These are phyloP conservation scores for Lysiphlebus fabarum DNA, from an alignment of 1,140 invertebrate species.

Conservation along the genomic window DNA sequence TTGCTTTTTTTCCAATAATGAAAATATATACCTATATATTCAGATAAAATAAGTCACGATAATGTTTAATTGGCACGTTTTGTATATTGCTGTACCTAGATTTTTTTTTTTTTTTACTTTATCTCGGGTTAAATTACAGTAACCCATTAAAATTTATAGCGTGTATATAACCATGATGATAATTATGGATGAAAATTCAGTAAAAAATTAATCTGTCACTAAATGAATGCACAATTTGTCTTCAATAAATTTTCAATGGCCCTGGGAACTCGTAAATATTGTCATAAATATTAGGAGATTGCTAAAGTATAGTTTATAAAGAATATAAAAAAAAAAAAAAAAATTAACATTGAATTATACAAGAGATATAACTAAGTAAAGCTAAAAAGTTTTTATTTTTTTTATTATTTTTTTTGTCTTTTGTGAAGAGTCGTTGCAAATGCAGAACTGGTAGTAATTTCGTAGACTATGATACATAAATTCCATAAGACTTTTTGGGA, in stretches of 20 bases:
- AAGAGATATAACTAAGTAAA: background rate
- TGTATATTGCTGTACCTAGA: too few relatives aligned
- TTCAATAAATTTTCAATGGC: constrained; percentile 16
- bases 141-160: too few relatives aligned
- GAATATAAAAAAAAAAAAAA: background rate
- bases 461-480: constrained; percentile 15
- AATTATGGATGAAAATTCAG: too few relatives aligned
- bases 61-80: too few relatives aligned
- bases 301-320: background rate
- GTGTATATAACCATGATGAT: too few relatives aligned
- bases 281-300: constrained; percentile 10
- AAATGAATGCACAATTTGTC: constrained; percentile 2
- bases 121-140: too few relatives aligned
- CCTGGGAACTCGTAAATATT: constrained; percentile 9
- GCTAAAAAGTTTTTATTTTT: background rate
- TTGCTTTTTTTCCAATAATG: background rate
- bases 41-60: too few relatives aligned
- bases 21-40: too few relatives aligned
- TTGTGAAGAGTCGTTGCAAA: constrained; percentile 2
- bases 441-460: constrained; percentile 8
- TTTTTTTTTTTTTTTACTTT: too few relatives aligned
- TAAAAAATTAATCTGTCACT: too few relatives aligned
- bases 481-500: background rate
- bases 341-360: background rate
- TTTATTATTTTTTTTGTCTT: background rate